phyloP scores from a whole-genome alignment of 1,140 invertebrate genomes.

The Helicorthomorpha holstii region DNA sequence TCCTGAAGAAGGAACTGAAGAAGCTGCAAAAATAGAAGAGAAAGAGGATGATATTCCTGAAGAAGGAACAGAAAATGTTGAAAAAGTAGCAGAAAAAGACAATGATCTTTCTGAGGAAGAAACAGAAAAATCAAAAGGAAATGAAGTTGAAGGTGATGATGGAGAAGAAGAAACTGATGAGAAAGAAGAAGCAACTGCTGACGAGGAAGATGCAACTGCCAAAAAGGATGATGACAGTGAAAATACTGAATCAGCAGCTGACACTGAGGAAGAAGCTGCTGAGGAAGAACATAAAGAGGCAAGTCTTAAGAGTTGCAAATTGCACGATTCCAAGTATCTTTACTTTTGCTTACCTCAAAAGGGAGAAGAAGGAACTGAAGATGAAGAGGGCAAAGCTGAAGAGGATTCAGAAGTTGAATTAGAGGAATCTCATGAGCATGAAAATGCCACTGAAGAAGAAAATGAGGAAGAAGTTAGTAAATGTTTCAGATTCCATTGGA shows the following conservation, averaged over 20 bases:
- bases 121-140: slow-evolving; percentile 17
- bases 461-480: neutral
- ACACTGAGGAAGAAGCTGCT: too few relatives aligned
- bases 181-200: slow-evolving; percentile 1
- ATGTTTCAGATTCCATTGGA: neutral
- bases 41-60: neutral
- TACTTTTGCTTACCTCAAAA: slow-evolving; percentile 10
- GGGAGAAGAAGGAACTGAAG: neutral
- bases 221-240: neutral
- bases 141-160: slow-evolving; percentile 3
- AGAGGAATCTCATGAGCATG: neutral
- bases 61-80: neutral
- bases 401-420: neutral
- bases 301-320: too few relatives aligned
- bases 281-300: too few relatives aligned
- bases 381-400: neutral
- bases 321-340: slow-evolving; percentile 4
- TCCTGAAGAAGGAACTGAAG: neutral
- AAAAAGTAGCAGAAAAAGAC: neutral
- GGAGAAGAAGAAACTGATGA: slow-evolving; percentile 13
- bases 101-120: slow-evolving; percentile 4
- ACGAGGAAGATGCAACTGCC: neutral
- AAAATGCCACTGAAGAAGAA: neutral
- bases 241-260: too few relatives aligned
- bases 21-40: neutral